Base-by-base conservation (phyloP, 2,797 vertebrate genomes). In the Phalloptychus januarius region DNA sequence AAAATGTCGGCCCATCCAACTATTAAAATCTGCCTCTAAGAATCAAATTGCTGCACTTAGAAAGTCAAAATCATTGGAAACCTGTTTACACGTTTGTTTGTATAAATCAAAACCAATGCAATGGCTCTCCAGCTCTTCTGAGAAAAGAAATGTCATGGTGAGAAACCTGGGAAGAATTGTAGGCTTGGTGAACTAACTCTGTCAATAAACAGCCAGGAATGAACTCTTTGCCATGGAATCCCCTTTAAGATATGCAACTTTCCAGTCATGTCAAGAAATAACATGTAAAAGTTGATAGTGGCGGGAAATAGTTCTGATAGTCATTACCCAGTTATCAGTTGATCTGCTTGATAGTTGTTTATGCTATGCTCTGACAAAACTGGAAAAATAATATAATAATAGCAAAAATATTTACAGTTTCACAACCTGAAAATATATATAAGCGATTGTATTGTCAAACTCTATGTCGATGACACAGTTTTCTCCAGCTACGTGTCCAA, bases 391-490 rank as follows among this genome's bases (percentile, higher is more conserved):
- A n/a, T 28, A 70, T n/a, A 16, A 44, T 15, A 15, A 38, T 23
- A 8, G 13, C 33, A 13, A 61, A 31, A 33, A 61, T 61, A 67
- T 67, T 38, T 38, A 65, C 36, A 12, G 23, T 69, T n/a, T 69
- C 38, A 25, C 5, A 42, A 36, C 23, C 65, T 42, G 28, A 70
- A 56, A 23, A 20, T 16, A 23, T 33, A 25, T 0, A 33, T 1
- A 13, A 20, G 23, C 25, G 0, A 23, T 16, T 12, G 5, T 15
- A 38, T n/a, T 10, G 58, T 75, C 2, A 75, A 44, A 71, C 46
- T 52, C 5, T 74, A 76, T 61, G 31, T 46, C 25, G 54, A 87
- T 48, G 70, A 83, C 1, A 38, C 5, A 1, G 3, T 63, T 54
- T 5, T 72, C 18, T 70, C 40, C 12, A 5, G 8, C 6, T 4